Evolutionary conservation across 1,140 invertebrate genomes (phyloP).

Genomic region (Cardiocondyla obscurior): DNA sequence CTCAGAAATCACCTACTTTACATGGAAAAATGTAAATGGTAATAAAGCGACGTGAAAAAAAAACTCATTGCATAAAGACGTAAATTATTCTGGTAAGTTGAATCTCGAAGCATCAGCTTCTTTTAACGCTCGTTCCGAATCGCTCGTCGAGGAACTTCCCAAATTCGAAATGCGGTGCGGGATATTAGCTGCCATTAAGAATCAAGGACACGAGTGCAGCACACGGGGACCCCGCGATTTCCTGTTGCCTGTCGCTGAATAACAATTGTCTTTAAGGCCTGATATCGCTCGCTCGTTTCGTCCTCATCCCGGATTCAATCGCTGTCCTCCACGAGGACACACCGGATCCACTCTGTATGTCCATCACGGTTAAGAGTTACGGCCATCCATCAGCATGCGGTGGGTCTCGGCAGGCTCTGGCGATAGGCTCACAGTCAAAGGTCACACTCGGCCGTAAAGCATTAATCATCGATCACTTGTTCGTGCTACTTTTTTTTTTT

Average conservation of each 20-base stretch:
- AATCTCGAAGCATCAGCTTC: neutral
- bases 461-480: neutral
- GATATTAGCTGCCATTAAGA: constrained; percentile 61
- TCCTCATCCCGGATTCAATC: constrained; percentile 75
- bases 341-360: constrained; percentile 56
- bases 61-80: neutral
- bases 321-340: constrained; percentile 62
- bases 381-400: constrained; percentile 58
- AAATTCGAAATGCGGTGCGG: constrained; percentile 50
- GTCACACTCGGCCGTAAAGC: neutral
- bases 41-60: neutral
- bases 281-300: constrained; percentile 63
- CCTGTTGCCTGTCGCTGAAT: constrained; percentile 68
- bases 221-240: constrained; percentile 56
- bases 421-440: constrained; percentile 43
- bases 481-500: neutral
- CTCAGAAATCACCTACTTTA: neutral
- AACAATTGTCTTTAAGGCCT: constrained; percentile 50
- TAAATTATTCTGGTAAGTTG: neutral
- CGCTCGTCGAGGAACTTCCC: constrained; percentile 32
- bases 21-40: neutral
- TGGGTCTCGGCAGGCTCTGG: constrained; percentile 50
- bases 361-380: constrained; percentile 64
- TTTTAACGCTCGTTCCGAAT: neutral
- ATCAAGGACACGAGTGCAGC: constrained; percentile 65